Evolutionary conservation across 2,797 vertebrate species (phyloP).

Genomic region (Acridotheres tristis): DNA sequence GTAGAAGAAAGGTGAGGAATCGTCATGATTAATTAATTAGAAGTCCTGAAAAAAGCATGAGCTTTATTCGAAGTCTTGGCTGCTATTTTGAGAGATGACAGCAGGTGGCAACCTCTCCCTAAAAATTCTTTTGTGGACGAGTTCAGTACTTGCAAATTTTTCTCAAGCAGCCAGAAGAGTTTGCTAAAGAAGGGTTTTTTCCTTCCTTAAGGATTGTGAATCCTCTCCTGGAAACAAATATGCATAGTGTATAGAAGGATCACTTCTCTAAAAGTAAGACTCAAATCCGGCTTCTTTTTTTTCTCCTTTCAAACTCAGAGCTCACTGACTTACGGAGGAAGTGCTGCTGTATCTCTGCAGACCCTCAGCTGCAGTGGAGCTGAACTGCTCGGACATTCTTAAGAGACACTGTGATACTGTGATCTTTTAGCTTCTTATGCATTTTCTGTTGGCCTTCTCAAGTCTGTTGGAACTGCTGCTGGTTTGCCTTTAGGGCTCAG

Average conservation of each 20-base stretch:
- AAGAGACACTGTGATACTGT: not conserved
- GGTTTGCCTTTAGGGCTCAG: not conserved
- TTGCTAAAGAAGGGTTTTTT: not conserved
- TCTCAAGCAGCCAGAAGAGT: not conserved
- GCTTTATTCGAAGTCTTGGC: not conserved
- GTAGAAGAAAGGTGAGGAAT: not conserved
- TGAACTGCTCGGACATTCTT: not conserved
- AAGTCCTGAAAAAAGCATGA: not conserved
- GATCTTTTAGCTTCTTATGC: not conserved
- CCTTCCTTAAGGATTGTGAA: not conserved
- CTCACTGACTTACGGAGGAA: not conserved
- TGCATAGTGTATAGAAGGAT: not conserved
- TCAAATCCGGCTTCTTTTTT: not conserved
- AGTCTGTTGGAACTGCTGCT: not conserved
- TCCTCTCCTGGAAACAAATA: not conserved
- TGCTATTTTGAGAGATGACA: not conserved
- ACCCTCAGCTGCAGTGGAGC: not conserved
- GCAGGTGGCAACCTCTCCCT: conserved; percentile 33
- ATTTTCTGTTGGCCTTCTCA: not conserved
- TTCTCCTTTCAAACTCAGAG: not conserved
- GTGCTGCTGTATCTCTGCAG: not conserved
- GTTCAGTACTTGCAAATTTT: not conserved
- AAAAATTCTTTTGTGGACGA: not conserved
- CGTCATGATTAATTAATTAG: not conserved
- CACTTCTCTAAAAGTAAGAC: not conserved